Evolutionary conservation across 2,113 vertebrate species (phyloP).

Genomic region (Cynocephalus volans): DNA sequence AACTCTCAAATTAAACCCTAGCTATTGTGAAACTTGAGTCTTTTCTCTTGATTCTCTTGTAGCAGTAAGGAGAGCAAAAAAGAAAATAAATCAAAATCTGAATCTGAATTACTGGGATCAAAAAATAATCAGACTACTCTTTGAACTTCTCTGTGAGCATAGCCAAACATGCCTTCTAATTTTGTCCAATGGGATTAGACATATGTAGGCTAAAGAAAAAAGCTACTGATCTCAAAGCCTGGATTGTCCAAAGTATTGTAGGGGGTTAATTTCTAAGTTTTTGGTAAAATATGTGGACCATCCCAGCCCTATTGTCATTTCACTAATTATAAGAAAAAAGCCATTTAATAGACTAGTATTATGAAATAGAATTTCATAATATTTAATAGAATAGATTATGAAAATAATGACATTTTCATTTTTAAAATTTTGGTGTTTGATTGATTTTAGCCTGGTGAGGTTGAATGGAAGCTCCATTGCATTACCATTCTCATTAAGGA

Average conservation of each 20-base stretch:
- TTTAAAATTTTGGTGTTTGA: slow-evolving; percentile 3
- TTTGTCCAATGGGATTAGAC: slow-evolving; percentile 46
- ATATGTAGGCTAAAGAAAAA: slow-evolving; percentile 18
- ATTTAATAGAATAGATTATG: too few relatives aligned
- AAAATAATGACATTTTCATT: slow-evolving; percentile 30
- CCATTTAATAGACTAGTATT: background rate
- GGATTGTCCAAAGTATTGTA: background rate
- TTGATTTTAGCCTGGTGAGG: background rate
- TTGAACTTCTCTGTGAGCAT: slow-evolving; percentile 45
- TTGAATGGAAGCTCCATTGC: background rate
- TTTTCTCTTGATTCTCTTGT: slow-evolving; percentile 45
- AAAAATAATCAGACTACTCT: slow-evolving; percentile 50
- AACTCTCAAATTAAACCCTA: slow-evolving; percentile 42
- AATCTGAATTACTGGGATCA: slow-evolving; percentile 44
- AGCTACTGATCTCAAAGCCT: background rate
- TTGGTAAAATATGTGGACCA: background rate
- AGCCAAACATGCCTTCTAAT: slow-evolving; percentile 17
- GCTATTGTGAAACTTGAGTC: slow-evolving; percentile 30
- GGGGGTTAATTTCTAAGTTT: slow-evolving; percentile 30
- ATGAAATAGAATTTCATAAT: too few relatives aligned
- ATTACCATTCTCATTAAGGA: background rate
- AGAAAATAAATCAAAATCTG: slow-evolving; percentile 42
- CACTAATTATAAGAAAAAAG: background rate
- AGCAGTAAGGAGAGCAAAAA: background rate
- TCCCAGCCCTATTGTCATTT: background rate